Percentiles rank a stretch among this genome's conserved stretches.
Evolutionary conservation across 1,140 invertebrate genomes (phyloP).

Genomic region (Drosophila parabipectinata): DNA sequence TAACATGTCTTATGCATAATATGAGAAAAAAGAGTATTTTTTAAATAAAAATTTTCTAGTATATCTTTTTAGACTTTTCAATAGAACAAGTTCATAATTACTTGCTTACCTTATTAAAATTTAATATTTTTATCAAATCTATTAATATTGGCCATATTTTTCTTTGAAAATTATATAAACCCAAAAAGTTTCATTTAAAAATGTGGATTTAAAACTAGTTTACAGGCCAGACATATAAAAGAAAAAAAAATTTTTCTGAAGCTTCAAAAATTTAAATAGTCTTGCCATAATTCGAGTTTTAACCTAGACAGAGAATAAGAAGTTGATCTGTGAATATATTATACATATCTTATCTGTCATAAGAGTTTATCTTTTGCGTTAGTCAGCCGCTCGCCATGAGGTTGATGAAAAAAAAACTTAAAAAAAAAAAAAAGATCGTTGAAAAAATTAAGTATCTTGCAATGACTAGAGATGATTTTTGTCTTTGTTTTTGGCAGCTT

Average conservation of each 20-base stretch:
- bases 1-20: no score
- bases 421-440: neutral
- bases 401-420: neutral
- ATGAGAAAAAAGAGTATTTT: no score
- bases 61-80: no score
- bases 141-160: no score
- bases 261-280: conserved; percentile 19
- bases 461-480: conserved; percentile 34
- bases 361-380: conserved; percentile 31
- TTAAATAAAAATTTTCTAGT: no score
- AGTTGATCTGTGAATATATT: neutral
- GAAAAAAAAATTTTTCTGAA: neutral
- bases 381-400: conserved; percentile 36
- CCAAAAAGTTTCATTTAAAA: no score
- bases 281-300: conserved; percentile 14
- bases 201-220: conserved; percentile 11
- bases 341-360: conserved; percentile 27
- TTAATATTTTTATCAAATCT: no score
- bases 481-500: conserved; percentile 23
- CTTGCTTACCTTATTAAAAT: no score
- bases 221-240: conserved; percentile 3
- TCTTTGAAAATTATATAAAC: no score
- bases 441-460: conserved; percentile 25
- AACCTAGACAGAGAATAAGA: neutral
- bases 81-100: no score